Conservation (phyloP, 1,140 invertebrate species). For the Platyscapa corneri region DNA sequence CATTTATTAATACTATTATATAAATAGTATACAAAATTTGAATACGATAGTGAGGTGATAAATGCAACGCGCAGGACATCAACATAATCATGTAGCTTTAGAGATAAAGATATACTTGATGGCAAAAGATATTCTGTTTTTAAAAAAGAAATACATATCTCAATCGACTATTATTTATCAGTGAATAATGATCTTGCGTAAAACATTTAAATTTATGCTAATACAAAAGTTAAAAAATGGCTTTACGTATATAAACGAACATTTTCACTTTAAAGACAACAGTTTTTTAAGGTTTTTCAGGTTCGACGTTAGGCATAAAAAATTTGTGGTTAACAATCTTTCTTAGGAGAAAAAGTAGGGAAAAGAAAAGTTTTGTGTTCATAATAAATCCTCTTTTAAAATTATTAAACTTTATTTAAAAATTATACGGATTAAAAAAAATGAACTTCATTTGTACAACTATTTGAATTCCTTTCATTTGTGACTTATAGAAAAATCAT, state of each 20-base stretch:
- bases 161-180: conserved; percentile 11
- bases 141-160: not conserved
- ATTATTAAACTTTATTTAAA: not conserved
- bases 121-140: not conserved
- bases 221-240: conserved; percentile 21
- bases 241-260: conserved; percentile 5
- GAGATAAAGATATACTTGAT: not conserved
- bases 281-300: not conserved
- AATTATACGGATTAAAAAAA: not conserved
- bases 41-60: not conserved
- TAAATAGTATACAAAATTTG: conserved; percentile 3
- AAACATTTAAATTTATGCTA: conserved; percentile 43
- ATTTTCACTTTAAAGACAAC: conserved; percentile 1
- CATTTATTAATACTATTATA: not conserved
- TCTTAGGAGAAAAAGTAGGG: not conserved
- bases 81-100: not conserved
- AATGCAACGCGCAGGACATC: not conserved
- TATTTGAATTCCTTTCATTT: not conserved
- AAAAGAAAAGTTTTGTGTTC: not conserved
- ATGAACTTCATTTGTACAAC: not conserved
- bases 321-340: not conserved
- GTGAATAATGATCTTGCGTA: not conserved
- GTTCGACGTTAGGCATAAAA: not conserved
- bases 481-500: not conserved
- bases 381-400: not conserved